Percentiles rank a stretch among this genome's conserved stretches.
phyloP scores from a whole-genome alignment of 2,797 vertebrate species.

The Tiaroga cobitis region DNA sequence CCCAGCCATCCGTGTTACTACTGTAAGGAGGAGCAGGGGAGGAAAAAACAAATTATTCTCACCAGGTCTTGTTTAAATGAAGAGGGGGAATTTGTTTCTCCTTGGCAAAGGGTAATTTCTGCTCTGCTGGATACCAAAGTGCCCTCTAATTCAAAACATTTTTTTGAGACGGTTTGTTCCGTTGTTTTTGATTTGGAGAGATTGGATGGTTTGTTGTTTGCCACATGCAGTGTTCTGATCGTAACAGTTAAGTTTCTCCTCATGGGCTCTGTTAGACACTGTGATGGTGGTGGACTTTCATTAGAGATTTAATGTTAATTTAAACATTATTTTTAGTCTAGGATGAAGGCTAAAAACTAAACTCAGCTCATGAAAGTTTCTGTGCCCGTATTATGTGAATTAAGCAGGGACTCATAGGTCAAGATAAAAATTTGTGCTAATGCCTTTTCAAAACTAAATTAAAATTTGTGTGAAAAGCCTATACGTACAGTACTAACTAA shows the following conservation, averaged over 20 bases:
- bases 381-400: background rate
- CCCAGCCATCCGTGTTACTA: constrained; percentile 60
- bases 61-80: constrained; percentile 55
- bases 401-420: background rate
- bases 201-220: background rate
- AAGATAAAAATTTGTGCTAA: background rate
- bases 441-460: background rate
- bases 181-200: constrained; percentile 16
- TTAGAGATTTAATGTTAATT: background rate
- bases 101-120: constrained; percentile 50
- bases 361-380: background rate
- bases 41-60: constrained; percentile 46
- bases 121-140: constrained; percentile 42
- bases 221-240: constrained; percentile 24
- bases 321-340: background rate
- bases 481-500: background rate
- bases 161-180: constrained; percentile 12
- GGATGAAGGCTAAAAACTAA: background rate
- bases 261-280: constrained; percentile 28
- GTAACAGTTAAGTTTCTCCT: constrained; percentile 19
- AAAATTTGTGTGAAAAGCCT: background rate
- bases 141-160: constrained; percentile 39
- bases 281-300: constrained; percentile 3
- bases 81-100: constrained; percentile 42
- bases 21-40: constrained; percentile 41